Evolutionary conservation across 1,140 invertebrate species (phyloP).

Genomic region (Hormaphis cornu): DNA sequence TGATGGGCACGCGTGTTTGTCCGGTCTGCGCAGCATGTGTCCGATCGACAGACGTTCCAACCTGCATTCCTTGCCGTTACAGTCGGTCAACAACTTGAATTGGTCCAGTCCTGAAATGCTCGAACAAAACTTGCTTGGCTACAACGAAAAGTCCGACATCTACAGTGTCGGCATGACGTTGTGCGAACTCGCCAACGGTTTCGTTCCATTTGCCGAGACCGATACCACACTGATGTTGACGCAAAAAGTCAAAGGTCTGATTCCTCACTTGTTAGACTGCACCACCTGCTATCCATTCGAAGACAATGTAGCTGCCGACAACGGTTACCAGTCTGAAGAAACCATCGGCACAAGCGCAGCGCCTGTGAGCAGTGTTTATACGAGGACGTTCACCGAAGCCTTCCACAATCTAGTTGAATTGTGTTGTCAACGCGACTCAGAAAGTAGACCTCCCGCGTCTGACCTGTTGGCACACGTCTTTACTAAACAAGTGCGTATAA

Average conservation of each 20-base stretch:
- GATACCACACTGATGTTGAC: conserved; percentile 77
- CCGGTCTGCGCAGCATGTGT: conserved; percentile 68
- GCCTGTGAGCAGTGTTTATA: conserved; percentile 42
- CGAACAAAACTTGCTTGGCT: conserved; percentile 77
- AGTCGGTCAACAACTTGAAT: conserved; percentile 61
- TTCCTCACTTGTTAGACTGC: conserved; percentile 66
- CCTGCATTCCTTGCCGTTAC: conserved; percentile 63
- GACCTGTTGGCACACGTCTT: conserved; percentile 63
- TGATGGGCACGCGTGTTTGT: conserved; percentile 57
- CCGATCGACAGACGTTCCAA: conserved; percentile 55
- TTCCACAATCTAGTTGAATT: conserved; percentile 67
- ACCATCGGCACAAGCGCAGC: conserved; percentile 38
- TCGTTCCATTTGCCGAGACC: conserved; percentile 73
- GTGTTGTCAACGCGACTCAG: conserved; percentile 57
- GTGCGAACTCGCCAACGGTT: conserved; percentile 82
- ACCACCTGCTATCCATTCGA: conserved; percentile 51
- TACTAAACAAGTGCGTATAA: conserved; percentile 52
- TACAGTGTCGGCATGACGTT: conserved; percentile 80
- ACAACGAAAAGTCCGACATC: conserved; percentile 79
- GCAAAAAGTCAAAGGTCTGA: conserved; percentile 73
- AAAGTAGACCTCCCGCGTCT: conserved; percentile 52
- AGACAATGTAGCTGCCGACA: conserved; percentile 35
- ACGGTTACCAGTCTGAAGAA: conserved; percentile 36
- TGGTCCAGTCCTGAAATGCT: conserved; percentile 87
- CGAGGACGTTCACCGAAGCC: conserved; percentile 55